phyloP scores from a whole-genome alignment of 2,797 vertebrate species.

The Psittacula echo region DNA sequence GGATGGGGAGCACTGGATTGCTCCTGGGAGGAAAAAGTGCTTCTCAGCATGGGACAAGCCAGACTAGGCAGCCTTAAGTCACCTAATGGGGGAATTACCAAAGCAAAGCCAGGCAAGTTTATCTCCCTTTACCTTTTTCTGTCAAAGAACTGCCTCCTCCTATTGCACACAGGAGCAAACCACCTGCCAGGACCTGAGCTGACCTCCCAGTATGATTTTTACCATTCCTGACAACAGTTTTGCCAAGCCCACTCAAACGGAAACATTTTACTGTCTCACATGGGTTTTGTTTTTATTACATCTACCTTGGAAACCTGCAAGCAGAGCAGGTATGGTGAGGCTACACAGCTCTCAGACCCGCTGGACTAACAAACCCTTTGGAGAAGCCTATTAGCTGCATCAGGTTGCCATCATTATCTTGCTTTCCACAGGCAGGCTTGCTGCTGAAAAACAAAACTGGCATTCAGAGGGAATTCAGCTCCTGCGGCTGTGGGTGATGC shows the following conservation, averaged over 20 bases:
- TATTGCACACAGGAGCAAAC: accelerated
- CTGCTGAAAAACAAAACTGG: neutral
- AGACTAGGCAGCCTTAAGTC: neutral
- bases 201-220: conserved; percentile 18
- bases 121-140: neutral
- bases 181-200: neutral
- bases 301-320: neutral
- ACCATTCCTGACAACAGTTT: conserved; percentile 51
- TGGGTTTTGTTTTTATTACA: neutral
- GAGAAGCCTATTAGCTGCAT: neutral
- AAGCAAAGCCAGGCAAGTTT: neutral
- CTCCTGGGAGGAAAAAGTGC: neutral
- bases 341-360: neutral
- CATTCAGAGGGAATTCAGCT: neutral
- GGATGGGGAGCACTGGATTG: neutral
- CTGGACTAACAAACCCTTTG: neutral
- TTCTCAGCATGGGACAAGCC: neutral
- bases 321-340: neutral
- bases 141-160: neutral
- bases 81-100: neutral
- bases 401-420: neutral
- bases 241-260: neutral
- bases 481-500: neutral
- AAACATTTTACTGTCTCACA: conserved; percentile 1
- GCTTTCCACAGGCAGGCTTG: neutral